Base-by-base conservation (phyloP, 2,797 vertebrate species). In the Melanotaenia trifasciata region DNA sequence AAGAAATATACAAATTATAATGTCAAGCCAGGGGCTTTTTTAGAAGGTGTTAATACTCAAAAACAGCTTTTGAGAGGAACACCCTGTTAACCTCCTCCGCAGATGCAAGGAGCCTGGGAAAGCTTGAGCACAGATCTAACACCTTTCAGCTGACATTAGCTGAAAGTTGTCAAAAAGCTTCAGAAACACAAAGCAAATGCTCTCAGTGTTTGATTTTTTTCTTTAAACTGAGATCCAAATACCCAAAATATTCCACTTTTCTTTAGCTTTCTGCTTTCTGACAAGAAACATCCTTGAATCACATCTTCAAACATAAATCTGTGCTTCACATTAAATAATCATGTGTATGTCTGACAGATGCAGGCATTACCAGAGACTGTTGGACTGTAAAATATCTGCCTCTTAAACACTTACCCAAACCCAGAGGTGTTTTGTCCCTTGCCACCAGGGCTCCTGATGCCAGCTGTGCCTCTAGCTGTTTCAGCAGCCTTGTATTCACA, bases 381-480 rank as follows among this genome's bases (percentile, higher is more conserved):
- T 74, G 26, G 22, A 70, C 64, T 64, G 64, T 69, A 60, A 78
- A 58, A 63, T 56, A 40, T 60, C n/a, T 16, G 22, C 72, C 36
- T 72, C n/a, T n/a, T 36, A 33, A 64, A 68, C 66, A 66, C 26
- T 62, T 65, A 84, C 58, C 38, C 58, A 81, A 53, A 81, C 69
- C 60, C 76, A n/a, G 71, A 78, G 69, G 74, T 76, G 79, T 71
- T 85, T 83, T 77, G 62, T 80, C 26, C 7, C 5, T 0, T 0
- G 57, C 67, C 70, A 61, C 30, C 64, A n/a, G 57, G 70, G 58
- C 59, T 74, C 67, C 74, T 45, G 72, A 79, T 60, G 54, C 81
- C 81, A 88, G 83, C 84, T 89, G 81, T 80, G 83, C 62, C 72
- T 54, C 63, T 33, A 58, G n/a, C 72, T 81, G 72, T 58, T 76